Conservation (phyloP, 1,140 invertebrate species). For the Hycleus phaleratus region DNA sequence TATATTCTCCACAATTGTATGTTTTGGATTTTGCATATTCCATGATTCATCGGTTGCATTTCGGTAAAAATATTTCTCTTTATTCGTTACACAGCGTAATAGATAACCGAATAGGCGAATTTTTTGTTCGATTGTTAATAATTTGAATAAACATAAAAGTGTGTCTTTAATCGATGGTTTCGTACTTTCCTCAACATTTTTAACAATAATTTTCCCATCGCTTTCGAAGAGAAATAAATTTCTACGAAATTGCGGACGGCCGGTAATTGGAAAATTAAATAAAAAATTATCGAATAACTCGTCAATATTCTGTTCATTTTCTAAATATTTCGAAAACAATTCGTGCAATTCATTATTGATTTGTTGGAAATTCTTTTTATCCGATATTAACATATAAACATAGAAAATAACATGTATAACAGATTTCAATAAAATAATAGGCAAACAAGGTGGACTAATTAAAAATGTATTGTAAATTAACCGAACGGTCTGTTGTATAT, state of each 20-base stretch:
- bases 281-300: slow-evolving; percentile 28
- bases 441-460: slow-evolving; percentile 16
- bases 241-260: not conserved
- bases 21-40: too few relatives aligned
- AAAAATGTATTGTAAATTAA: slow-evolving; percentile 42
- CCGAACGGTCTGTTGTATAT: slow-evolving; percentile 42
- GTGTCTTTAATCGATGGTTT: too few relatives aligned
- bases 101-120: slow-evolving; percentile 10
- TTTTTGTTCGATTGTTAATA: slow-evolving; percentile 1
- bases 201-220: not conserved
- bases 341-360: slow-evolving; percentile 21
- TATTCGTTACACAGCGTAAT: slow-evolving; percentile 7
- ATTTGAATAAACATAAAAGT: not conserved
- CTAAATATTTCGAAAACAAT: slow-evolving; percentile 25
- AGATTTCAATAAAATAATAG: slow-evolving; percentile 21
- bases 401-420: slow-evolving; percentile 25
- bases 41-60: too few relatives aligned
- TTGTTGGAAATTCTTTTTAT: slow-evolving; percentile 13
- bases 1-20: too few relatives aligned
- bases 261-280: slow-evolving; percentile 16
- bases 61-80: slow-evolving; percentile 12
- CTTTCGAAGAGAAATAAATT: slow-evolving; percentile 1
- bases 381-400: slow-evolving; percentile 21
- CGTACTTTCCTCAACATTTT: not conserved
- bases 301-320: slow-evolving; percentile 5